Evolutionary conservation across 2,888 invertebrate genomes (phyloP), one percentile per base, ranked within the genome.

Genomic region (Masnerella sp.): DNA sequence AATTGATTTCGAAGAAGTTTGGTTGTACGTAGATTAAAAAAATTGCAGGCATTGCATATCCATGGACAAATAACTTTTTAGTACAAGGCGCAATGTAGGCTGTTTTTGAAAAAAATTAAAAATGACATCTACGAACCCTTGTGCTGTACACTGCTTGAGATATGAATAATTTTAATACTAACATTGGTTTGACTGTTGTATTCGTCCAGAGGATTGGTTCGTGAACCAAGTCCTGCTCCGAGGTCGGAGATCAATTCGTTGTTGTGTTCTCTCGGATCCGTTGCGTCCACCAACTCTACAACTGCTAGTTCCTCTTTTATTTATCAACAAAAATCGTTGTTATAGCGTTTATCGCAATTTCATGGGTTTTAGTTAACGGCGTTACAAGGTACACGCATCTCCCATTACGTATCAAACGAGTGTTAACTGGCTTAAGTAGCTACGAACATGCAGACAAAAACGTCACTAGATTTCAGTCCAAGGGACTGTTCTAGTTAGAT

Each of bases 201-300:
- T 76, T 84, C 83, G 38, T 85, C 85, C 80, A 79, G 77, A 74
- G 79, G 75, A 77, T 79, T 82, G 75, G 79, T 79, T 78, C 80
- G 80, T 40, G 82, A 80, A 83, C 78, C 80, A 79, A 83, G 78
- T 75, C 81, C 83, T 69, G 78, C 78, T 80, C 84, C 81, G 42
- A 75, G 61, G 71, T 80, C 80, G 71, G 69, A 74, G 70, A 74
- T 70, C 58, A 79, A 62, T 32, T 78, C 71, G 77, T 78, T 76
- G 77, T 81, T 83, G 78, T 80, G 81, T 74, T 83, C 81, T 74
- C 80, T 82, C 34, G 83, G 81, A 78, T 85, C 81, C 77, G 81
- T 86, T 67, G 81, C 84, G 62, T 85, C 85, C 81, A 84, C 78
- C 84, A 85, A 83, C 77, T 85, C 84, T 81, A 85, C 81, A 78